Percentiles rank a stretch among this genome's conserved stretches.
Conservation (phyloP, 2,113 vertebrate species). For the Heterochromis multidens region DNA sequence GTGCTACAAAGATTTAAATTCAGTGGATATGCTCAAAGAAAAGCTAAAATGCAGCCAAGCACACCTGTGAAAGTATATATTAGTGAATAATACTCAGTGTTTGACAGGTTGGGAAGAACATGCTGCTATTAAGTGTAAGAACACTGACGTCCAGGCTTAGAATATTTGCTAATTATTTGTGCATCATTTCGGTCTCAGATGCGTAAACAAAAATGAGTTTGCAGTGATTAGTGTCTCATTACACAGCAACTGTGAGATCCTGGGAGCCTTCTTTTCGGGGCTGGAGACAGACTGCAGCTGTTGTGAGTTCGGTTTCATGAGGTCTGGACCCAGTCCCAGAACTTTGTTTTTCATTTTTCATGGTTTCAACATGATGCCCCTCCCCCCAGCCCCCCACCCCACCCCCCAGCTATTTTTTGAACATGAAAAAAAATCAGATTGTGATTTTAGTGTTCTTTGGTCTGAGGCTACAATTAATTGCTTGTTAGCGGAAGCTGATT, state of each 20-base stretch:
- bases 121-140: background rate
- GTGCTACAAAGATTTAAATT: too few species aligned
- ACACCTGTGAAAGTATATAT: background rate
- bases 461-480: slow-evolving; percentile 27
- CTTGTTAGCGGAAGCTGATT: slow-evolving; percentile 16
- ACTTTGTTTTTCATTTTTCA: slow-evolving; percentile 59
- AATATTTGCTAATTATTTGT: background rate
- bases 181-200: background rate
- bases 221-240: slow-evolving; percentile 20
- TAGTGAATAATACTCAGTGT: background rate
- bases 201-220: background rate
- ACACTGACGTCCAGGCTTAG: background rate
- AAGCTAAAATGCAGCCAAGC: background rate
- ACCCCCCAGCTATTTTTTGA: slow-evolving; percentile 13
- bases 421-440: slow-evolving; percentile 24
- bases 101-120: background rate
- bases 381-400: slow-evolving; percentile 7
- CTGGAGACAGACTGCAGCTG: slow-evolving; percentile 60
- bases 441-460: slow-evolving; percentile 3
- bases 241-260: slow-evolving; percentile 28
- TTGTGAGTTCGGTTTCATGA: slow-evolving; percentile 64
- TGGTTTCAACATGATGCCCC: slow-evolving; percentile 34
- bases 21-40: background rate
- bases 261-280: background rate
- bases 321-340: slow-evolving; percentile 56